Percentiles rank a stretch among this genome's conserved stretches.
These are phyloP conservation scores for Orgyia antiqua DNA, from an alignment of 2,888 invertebrate species.

Conservation along the genomic window DNA sequence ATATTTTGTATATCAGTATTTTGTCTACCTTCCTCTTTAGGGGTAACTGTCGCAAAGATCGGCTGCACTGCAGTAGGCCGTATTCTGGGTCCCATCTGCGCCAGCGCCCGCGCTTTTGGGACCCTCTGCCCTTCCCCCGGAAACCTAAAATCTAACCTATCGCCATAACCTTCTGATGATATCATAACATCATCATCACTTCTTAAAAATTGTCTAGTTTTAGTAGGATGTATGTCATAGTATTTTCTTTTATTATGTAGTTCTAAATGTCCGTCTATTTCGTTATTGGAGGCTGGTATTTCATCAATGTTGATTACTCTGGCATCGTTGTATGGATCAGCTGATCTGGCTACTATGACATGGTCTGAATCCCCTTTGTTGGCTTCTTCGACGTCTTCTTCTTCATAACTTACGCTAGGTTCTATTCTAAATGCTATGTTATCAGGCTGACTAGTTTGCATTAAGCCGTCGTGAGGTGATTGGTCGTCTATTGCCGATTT, in stretches of 20 bases:
- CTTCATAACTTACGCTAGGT: conserved; percentile 48
- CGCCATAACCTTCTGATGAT: conserved; percentile 60
- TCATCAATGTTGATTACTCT: conserved; percentile 77
- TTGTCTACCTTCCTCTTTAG: conserved; percentile 62
- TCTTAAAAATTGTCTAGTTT: conserved; percentile 54
- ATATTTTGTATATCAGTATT: conserved; percentile 90
- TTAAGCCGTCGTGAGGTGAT: conserved; percentile 33
- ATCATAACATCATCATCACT: conserved; percentile 57
- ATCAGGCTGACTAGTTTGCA: conserved; percentile 54
- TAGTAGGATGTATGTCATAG: conserved; percentile 77
- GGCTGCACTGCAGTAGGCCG: conserved; percentile 73
- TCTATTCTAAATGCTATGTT: conserved; percentile 59
- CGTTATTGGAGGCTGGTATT: conserved; percentile 72
- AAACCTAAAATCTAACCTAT: conserved; percentile 66
- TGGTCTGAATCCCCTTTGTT: conserved; percentile 51
- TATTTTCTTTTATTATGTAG: conserved; percentile 66
- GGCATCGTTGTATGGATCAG: conserved; percentile 66
- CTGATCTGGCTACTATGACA: conserved; percentile 73
- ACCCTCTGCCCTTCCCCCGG: conserved; percentile 89
- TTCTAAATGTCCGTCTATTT: conserved; percentile 79
- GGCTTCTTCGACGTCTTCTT: conserved; percentile 27
- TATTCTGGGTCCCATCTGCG: conserved; percentile 83
- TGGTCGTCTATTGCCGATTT: conserved; percentile 71
- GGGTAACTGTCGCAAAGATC: conserved; percentile 73
- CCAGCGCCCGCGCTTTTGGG: conserved; percentile 83